Conservation (phyloP, 2,113 vertebrate species). For the Toxotes chatareus region DNA sequence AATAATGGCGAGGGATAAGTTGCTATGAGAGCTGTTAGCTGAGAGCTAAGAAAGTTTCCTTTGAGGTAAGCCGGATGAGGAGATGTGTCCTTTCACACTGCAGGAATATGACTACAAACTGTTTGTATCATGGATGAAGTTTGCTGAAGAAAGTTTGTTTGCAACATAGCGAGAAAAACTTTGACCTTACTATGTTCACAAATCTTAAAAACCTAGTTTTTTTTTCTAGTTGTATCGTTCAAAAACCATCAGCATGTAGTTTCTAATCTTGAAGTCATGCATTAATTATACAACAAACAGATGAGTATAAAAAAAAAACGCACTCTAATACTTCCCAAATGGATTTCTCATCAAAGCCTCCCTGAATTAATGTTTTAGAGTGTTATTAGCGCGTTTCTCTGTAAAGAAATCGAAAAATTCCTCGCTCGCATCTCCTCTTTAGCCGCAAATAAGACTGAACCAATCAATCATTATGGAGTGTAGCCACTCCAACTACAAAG, state of each 20-base stretch:
- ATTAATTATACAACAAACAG: conserved; percentile 82
- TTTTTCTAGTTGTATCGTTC: conserved; percentile 13
- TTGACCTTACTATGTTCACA: background rate
- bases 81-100: background rate
- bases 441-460: conserved; percentile 72
- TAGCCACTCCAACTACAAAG: conserved; percentile 75
- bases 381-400: conserved; percentile 70
- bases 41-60: conserved; percentile 59
- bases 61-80: conserved; percentile 33
- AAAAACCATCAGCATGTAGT: conserved; percentile 62
- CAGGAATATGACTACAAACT: background rate
- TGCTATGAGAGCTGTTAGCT: conserved; percentile 38
- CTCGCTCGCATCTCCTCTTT: conserved; percentile 55
- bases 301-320: conserved; percentile 34
- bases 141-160: conserved; percentile 28
- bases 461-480: conserved; percentile 64
- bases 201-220: background rate
- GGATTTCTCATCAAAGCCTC: conserved; percentile 79
- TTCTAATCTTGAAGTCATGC: conserved; percentile 67
- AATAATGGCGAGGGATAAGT: conserved; percentile 59
- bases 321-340: conserved; percentile 64
- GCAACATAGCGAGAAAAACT: background rate
- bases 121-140: conserved; percentile 29
- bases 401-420: conserved; percentile 73
- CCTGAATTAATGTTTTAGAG: conserved; percentile 77